phyloP scores from a whole-genome alignment of 2,888 invertebrate genomes.

The Torymus texanus region DNA sequence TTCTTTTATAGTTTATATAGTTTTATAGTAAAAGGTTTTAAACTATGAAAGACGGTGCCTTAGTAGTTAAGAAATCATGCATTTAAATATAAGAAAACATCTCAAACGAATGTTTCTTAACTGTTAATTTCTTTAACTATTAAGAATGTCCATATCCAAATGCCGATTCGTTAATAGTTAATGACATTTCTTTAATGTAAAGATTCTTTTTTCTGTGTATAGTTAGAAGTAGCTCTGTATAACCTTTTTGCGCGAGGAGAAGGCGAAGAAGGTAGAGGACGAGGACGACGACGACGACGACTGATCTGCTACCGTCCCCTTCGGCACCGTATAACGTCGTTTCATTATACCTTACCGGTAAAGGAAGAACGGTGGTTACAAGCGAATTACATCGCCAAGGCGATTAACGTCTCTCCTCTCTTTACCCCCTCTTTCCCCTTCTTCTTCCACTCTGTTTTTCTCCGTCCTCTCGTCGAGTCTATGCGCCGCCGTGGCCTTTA shows the following conservation, averaged over 20 bases:
- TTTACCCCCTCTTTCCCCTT: not conserved
- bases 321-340: slow-evolving; percentile 56
- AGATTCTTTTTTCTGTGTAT: too few relatives aligned
- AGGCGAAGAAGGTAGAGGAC: not conserved
- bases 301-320: slow-evolving; percentile 57
- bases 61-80: too few relatives aligned
- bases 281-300: slow-evolving; percentile 18
- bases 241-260: slow-evolving; percentile 10
- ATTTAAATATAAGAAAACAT: too few relatives aligned
- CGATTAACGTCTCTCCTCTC: slow-evolving; percentile 58
- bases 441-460: not conserved
- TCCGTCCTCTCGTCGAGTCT: not conserved
- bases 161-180: too few relatives aligned
- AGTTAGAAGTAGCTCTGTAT: too few relatives aligned
- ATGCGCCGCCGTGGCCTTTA: not conserved
- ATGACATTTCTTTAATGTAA: too few relatives aligned
- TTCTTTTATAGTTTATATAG: too few relatives aligned
- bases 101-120: too few relatives aligned
- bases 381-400: slow-evolving; percentile 57
- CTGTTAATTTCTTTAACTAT: too few relatives aligned
- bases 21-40: too few relatives aligned
- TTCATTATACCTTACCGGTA: slow-evolving; percentile 59
- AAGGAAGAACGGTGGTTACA: slow-evolving; percentile 58
- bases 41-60: too few relatives aligned
- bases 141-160: too few relatives aligned